Conservation (phyloP, 2,888 invertebrate species). For the Sepioteuthis lessoniana region DNA sequence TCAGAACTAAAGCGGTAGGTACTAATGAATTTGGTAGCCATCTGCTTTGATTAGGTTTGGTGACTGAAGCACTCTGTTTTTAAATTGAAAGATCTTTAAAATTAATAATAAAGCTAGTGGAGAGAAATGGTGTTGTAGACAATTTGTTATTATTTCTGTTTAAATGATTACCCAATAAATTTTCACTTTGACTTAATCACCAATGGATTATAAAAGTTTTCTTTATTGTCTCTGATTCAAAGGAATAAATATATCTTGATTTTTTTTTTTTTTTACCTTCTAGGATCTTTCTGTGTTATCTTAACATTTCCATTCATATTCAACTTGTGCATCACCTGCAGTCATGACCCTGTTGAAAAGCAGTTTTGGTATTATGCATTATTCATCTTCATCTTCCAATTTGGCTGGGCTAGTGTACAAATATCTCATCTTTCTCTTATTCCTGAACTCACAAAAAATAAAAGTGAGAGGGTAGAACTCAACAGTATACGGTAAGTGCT, state of each 20-base stretch:
- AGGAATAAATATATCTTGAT: not conserved
- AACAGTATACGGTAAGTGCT: conserved; percentile 74
- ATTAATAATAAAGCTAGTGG: too few relatives aligned
- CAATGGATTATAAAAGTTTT: not conserved
- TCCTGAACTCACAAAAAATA: conserved; percentile 78
- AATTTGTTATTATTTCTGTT: too few relatives aligned
- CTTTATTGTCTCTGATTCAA: not conserved
- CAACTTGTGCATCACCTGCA: conserved; percentile 83
- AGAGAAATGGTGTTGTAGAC: too few relatives aligned
- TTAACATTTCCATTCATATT: conserved; percentile 91
- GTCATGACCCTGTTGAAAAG: conserved; percentile 78
- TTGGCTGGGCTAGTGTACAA: conserved; percentile 94
- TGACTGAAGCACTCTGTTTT: too few relatives aligned
- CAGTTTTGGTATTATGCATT: conserved; percentile 77
- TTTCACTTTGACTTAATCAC: too few relatives aligned
- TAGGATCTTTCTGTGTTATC: conserved; percentile 83
- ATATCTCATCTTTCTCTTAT: conserved; percentile 92
- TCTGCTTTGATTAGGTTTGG: too few relatives aligned
- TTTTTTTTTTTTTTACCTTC: conserved; percentile 53
- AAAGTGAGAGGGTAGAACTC: conserved; percentile 74
- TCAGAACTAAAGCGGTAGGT: not conserved
- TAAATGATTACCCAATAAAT: too few relatives aligned
- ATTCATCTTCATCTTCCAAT: conserved; percentile 83
- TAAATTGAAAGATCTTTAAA: too few relatives aligned
- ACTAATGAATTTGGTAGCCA: not conserved